Base-by-base conservation (phyloP, 2,113 vertebrate genomes). In the Diphyllodes magnificus region DNA sequence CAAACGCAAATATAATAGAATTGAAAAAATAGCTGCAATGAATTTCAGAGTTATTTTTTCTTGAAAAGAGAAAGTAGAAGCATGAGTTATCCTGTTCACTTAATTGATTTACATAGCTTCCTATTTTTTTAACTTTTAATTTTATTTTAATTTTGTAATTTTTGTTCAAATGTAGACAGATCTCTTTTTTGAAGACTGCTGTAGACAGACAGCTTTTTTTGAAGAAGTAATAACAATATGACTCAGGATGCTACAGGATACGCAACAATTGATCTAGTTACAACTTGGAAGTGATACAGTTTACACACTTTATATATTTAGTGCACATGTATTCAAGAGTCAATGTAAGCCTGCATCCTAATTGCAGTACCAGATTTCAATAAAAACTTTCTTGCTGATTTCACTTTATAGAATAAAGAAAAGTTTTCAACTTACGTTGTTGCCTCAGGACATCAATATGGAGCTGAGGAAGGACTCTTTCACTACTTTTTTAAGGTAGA, bases 401-500 rank as follows among this genome's bases (percentile, higher is more conserved):
- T 93, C 68, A 50, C 37, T 94, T 96, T 95, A 73, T 72, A 99
- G 99, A 93, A 97, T 33, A 98, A 96, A 86, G 23, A 33, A 12
- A 94, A 96, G 91, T 98, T 99, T 78, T 86, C 96, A 7, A 99
- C 99, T 1, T 99, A 98, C 0, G 97, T 99, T 39, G 94, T 99
- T 89, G 99, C 98, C 14, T 98, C 99, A 21, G 99, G 99, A 80
- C 98, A 99, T 81, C 98, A 98, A 60, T 99, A 99, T 54, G 99
- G 99, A 96, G 96, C 97, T 95, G 99, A 98, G 82, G 99, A 99
- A 88, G 98, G 98, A n/a, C 47, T 98, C 70, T 98, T 99, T 40
- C 99, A 99, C 91, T 97, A 94, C 68, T 99, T 99, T 94, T 99
- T 99, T 93, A 99, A 99, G 98, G 99, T 99, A 95, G 31, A 59